Conservation (phyloP, 1,140 invertebrate species). For the Atopsyche davidsoni region DNA sequence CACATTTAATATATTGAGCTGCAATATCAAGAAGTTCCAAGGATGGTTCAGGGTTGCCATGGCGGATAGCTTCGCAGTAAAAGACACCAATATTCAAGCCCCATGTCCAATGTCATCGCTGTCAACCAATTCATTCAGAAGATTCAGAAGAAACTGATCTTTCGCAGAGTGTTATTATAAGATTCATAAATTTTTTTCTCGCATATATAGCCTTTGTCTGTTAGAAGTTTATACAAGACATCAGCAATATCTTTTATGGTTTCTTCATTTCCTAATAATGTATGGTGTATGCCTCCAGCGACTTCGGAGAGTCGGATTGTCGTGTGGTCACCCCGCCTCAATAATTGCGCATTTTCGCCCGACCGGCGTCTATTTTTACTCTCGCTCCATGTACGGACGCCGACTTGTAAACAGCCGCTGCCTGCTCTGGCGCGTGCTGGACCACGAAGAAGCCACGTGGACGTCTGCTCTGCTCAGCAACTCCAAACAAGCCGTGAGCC, state of each 20-base stretch:
- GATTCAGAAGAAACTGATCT: conserved; percentile 23
- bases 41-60: conserved; percentile 11
- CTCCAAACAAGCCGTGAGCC: too few species aligned
- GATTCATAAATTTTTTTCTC: background rate
- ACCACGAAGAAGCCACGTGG: too few species aligned
- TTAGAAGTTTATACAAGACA: conserved; percentile 11
- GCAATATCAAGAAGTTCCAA: conserved; percentile 18
- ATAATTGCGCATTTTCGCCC: too few species aligned
- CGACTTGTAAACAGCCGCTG: too few species aligned
- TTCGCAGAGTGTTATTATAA: conserved; percentile 8
- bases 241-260: conserved; percentile 18
- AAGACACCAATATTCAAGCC: conserved; percentile 19
- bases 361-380: too few species aligned
- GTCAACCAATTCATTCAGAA: conserved; percentile 18
- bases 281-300: too few species aligned
- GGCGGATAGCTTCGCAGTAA: conserved; percentile 22
- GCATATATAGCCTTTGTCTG: conserved; percentile 15
- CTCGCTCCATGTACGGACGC: too few species aligned
- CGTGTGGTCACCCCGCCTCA: too few species aligned
- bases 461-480: too few species aligned
- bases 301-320: too few species aligned
- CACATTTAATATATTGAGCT: conserved; percentile 15
- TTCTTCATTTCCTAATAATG: conserved; percentile 18
- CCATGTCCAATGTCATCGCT: conserved; percentile 25
- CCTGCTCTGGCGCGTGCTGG: too few species aligned